phyloP scores from a whole-genome alignment of 1,140 invertebrate species.

The Planococcus citri region DNA sequence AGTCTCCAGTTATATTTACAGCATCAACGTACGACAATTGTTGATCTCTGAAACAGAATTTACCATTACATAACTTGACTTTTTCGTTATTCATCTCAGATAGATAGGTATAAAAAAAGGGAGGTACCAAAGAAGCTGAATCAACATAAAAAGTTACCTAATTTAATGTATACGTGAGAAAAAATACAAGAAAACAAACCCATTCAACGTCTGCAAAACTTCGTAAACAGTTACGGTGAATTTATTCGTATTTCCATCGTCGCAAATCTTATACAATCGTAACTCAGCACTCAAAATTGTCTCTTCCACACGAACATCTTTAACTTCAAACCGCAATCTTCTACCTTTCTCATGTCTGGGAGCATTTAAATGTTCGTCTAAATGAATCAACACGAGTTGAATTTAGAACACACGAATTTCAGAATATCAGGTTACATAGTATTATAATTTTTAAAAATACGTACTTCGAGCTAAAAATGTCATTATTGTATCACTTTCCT shows the following conservation, averaged over 20 bases:
- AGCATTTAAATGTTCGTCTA: slow-evolving; percentile 51
- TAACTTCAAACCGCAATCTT: slow-evolving; percentile 81
- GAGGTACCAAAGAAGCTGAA: too few relatives aligned
- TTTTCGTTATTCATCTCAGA: not conserved
- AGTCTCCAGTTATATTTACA: slow-evolving; percentile 45
- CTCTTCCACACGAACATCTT: slow-evolving; percentile 63
- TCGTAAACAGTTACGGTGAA: slow-evolving; percentile 45
- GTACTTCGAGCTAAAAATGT: slow-evolving; percentile 78
- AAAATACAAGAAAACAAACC: slow-evolving; percentile 34
- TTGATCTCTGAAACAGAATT: slow-evolving; percentile 24
- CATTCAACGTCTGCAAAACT: slow-evolving; percentile 42
- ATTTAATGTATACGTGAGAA: not conserved
- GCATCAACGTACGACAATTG: slow-evolving; percentile 51
- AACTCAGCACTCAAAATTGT: slow-evolving; percentile 73
- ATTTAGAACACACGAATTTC: too few relatives aligned
- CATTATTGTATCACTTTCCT: slow-evolving; percentile 85
- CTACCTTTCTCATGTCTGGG: slow-evolving; percentile 70
- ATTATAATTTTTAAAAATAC: too few relatives aligned
- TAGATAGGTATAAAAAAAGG: too few relatives aligned
- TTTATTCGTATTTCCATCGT: not conserved
- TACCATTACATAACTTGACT: not conserved
- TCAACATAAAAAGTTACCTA: not conserved
- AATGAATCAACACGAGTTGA: slow-evolving; percentile 24
- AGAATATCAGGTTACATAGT: too few relatives aligned
- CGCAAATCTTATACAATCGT: slow-evolving; percentile 46